Conservation (phyloP, 92 coral and sea anemone species). For the Ricordea florida region DNA sequence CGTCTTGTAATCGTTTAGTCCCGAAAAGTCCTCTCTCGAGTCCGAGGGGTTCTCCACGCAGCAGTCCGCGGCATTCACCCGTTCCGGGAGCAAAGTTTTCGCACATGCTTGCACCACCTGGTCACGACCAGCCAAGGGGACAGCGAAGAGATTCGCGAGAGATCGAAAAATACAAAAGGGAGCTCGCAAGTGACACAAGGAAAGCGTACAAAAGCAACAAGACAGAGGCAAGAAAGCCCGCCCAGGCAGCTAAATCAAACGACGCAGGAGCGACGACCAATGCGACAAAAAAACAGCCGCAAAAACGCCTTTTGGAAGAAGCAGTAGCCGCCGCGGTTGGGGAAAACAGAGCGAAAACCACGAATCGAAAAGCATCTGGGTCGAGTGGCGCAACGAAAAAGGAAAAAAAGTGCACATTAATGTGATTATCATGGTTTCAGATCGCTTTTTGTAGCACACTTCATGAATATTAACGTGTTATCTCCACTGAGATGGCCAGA, state of each 20-base stretch:
- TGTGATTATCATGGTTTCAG: slow-evolving; percentile 34
- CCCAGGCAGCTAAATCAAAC: too few relatives aligned
- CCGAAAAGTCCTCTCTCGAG: slow-evolving; percentile 27
- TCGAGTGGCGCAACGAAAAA: slow-evolving; percentile 46
- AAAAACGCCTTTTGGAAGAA: slow-evolving; percentile 26
- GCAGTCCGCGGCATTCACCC: slow-evolving; percentile 54
- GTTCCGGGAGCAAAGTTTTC: neutral
- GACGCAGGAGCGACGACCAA: neutral
- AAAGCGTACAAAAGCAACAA: slow-evolving; percentile 13
- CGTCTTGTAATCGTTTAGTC: slow-evolving; percentile 43
- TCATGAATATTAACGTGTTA: slow-evolving; percentile 23
- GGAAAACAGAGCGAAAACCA: slow-evolving; percentile 10
- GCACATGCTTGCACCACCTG: slow-evolving; percentile 7
- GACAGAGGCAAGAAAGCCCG: neutral
- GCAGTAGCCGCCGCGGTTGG: slow-evolving; percentile 15
- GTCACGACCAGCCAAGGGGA: neutral
- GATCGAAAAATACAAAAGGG: slow-evolving; percentile 18
- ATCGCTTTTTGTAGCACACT: neutral
- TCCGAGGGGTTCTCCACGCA: slow-evolving; percentile 53
- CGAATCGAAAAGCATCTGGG: slow-evolving; percentile 30
- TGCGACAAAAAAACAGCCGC: slow-evolving; percentile 3
- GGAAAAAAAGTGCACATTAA: slow-evolving; percentile 25
- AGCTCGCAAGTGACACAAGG: slow-evolving; percentile 5
- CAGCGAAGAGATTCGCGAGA: slow-evolving; percentile 37
- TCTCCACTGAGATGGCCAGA: neutral